Percentiles rank a stretch among this genome's conserved stretches.
These are phyloP conservation scores for Characodon lateralis DNA, from an alignment of 2,797 vertebrate genomes.

Conservation along the genomic window DNA sequence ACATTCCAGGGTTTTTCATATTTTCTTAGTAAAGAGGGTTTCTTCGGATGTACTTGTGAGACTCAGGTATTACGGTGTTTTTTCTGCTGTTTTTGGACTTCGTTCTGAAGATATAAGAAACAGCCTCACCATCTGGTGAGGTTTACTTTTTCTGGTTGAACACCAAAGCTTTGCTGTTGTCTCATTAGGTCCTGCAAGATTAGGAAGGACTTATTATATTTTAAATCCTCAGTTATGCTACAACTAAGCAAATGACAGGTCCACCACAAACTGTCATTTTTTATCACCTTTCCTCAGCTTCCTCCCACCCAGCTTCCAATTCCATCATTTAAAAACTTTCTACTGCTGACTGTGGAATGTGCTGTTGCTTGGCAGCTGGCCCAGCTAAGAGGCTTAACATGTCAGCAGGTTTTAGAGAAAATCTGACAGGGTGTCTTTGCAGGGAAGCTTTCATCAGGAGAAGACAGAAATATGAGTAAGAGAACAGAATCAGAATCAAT, in stretches of 20 bases:
- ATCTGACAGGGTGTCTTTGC: conserved; percentile 35
- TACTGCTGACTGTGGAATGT: conserved; percentile 34
- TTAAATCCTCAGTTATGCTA: neutral
- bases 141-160: neutral
- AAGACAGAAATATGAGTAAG: neutral
- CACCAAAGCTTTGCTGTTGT: neutral
- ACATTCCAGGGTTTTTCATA: too few relatives aligned
- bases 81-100: too few relatives aligned
- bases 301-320: conserved; percentile 40
- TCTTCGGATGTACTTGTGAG: too few relatives aligned
- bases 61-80: too few relatives aligned
- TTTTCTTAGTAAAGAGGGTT: too few relatives aligned
- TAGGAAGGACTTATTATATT: conserved; percentile 23
- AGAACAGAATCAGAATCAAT: neutral
- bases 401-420: conserved; percentile 6
- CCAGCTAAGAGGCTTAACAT: conserved; percentile 51
- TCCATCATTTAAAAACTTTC: conserved; percentile 20
- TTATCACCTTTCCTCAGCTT: conserved; percentile 21
- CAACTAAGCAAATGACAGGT: conserved; percentile 18
- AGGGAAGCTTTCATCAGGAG: conserved; percentile 30
- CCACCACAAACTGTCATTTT: conserved; percentile 2
- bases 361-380: conserved; percentile 2
- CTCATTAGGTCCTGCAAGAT: conserved; percentile 22
- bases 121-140: too few relatives aligned
- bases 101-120: too few relatives aligned